Percentiles rank a stretch among this genome's conserved stretches.
Conservation (phyloP, 2,797 vertebrate genomes). For the Sebastolobus altivelis region DNA sequence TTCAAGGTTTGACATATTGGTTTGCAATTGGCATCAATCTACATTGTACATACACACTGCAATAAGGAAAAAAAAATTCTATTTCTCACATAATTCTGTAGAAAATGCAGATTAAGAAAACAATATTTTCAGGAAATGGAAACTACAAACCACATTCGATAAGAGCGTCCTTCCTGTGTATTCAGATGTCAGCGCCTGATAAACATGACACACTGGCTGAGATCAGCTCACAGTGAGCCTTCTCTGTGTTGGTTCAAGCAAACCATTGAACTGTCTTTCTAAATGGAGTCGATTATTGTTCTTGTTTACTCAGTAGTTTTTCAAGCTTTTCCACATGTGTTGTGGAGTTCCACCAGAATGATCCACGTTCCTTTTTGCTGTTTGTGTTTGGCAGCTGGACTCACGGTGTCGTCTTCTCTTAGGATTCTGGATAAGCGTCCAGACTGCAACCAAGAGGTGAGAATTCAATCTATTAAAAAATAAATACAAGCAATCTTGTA, state of each 20-base stretch:
- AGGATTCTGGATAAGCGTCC: conserved; percentile 48
- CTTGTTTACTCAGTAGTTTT: neutral
- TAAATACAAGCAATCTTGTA: neutral
- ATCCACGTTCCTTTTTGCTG: conserved; percentile 33
- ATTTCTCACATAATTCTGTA: neutral
- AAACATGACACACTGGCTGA: neutral
- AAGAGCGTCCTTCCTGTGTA: conserved; percentile 43
- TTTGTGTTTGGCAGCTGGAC: conserved; percentile 35
- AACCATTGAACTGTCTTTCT: neutral
- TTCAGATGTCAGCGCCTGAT: conserved; percentile 46
- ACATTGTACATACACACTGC: neutral
- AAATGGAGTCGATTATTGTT: neutral
- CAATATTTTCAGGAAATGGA: neutral
- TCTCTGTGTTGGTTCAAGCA: neutral
- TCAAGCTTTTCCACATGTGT: neutral
- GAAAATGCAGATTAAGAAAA: neutral
- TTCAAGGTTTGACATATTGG: conserved; percentile 5
- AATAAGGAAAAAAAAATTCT: neutral
- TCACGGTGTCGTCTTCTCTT: conserved; percentile 44
- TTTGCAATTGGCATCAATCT: neutral
- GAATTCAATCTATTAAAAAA: neutral
- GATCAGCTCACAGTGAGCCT: neutral
- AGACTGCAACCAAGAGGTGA: conserved; percentile 77
- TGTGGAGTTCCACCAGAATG: conserved; percentile 34
- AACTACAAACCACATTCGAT: conserved; percentile 27